These are phyloP conservation scores for Schrankia costaestrigalis DNA, from an alignment of 2,888 invertebrate species.

Conservation along the genomic window DNA sequence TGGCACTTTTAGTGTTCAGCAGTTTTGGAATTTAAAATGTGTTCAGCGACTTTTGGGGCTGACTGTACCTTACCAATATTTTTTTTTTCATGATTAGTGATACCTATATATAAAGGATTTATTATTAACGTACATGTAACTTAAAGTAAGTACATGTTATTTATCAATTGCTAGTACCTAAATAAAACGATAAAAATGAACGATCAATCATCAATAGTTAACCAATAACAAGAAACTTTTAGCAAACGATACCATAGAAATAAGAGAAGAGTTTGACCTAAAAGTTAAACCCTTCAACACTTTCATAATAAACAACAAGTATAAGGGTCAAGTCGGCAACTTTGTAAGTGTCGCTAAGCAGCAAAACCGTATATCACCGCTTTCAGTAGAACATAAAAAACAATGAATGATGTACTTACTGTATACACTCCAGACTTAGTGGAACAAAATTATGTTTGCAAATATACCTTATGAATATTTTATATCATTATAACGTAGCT, in stretches of 20 bases:
- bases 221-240: background rate
- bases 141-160: too few species aligned
- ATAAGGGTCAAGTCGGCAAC: constrained; percentile 24
- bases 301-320: constrained; percentile 28
- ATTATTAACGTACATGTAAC: too few species aligned
- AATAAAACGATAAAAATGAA: too few species aligned
- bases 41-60: too few species aligned
- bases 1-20: too few species aligned
- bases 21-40: too few species aligned
- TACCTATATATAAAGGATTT: too few species aligned
- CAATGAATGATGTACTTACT: constrained; percentile 10
- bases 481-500: constrained; percentile 41
- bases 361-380: constrained; percentile 12
- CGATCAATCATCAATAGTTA: too few species aligned
- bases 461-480: constrained; percentile 25
- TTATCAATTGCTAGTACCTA: too few species aligned
- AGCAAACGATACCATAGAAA: constrained; percentile 5
- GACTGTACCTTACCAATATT: too few species aligned
- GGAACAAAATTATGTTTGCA: constrained; percentile 38
- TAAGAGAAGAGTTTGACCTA: constrained; percentile 20
- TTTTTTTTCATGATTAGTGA: too few species aligned
- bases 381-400: constrained; percentile 13
- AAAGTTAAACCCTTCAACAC: constrained; percentile 11
- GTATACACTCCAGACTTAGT: constrained; percentile 9
- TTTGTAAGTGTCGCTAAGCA: constrained; percentile 17